Base-by-base conservation (phyloP, 2,113 vertebrate genomes). In the Gyps fulvus region DNA sequence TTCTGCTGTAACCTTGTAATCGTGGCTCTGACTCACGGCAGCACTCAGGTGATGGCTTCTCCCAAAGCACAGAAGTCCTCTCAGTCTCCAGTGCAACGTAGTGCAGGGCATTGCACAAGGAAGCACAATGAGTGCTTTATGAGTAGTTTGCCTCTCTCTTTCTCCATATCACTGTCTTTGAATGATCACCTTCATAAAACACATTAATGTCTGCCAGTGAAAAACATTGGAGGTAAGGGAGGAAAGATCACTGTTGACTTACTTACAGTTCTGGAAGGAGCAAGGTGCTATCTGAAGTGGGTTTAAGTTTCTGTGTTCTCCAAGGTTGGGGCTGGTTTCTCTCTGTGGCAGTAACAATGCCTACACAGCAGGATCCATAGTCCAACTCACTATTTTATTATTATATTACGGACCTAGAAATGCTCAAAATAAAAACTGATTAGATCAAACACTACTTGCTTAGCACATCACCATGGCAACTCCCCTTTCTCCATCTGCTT, bases 391-490 rank as follows among this genome's bases (percentile, higher is more conserved):
- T 47, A 6, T 61, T 93, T 93, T 61, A 26, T 88, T 81, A 87
- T 84, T 89, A 43, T 67, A 40, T 90, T 92, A 74, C 42, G 79
- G 61, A 61, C n/a, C 52, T 57, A 59, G 72, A 95, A 92, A 91
- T 74, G 74, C 21, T 87, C 4, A 1, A 91, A 96, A 92, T 70
- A 84, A 83, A 92, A 93, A 29, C 42, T 59, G 43, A 91, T 95
- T 89, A 87, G 59, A 95, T 82, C 27, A 82, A 87, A 87, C 29
- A 31, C 69, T 74, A 78, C 45, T 91, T 90, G 55, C 50, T 92
- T 81, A 84, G 63, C 32, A 71, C 38, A 67, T 94, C 58, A 67
- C 81, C 77, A 89, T 87, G 81, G 77, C 52, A 94, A 91, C 91
- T 67, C 32, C 38, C 14, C 55, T 66, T 83, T 87, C n/a, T 89